Conservation (phyloP, 2,113 vertebrate species). For the Cichladusa arquata region DNA sequence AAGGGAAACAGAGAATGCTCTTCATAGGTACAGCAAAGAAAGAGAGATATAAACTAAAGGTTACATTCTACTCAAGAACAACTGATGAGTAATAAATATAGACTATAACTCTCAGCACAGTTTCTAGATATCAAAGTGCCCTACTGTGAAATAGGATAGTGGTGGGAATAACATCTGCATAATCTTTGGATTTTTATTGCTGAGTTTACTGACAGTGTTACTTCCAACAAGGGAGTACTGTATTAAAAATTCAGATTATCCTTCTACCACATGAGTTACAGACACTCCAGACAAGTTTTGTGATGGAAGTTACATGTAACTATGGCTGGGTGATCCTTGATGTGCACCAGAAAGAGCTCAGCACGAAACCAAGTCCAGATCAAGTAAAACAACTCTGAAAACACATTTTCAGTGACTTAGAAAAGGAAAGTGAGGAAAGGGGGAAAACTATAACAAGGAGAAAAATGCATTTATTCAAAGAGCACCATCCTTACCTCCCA, state of each 20-base stretch:
- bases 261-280: not conserved
- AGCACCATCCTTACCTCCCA: slow-evolving; percentile 87
- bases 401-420: not conserved
- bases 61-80: not conserved
- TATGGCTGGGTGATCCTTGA: not conserved
- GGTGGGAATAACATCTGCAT: not conserved
- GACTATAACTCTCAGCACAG: not conserved
- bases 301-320: not conserved
- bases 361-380: not conserved
- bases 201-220: not conserved
- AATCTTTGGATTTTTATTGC: not conserved
- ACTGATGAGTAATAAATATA: not conserved
- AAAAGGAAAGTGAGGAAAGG: not conserved
- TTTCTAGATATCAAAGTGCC: not conserved
- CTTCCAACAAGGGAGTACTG: not conserved
- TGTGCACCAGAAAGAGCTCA: not conserved
- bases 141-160: not conserved
- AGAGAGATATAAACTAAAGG: not conserved
- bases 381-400: not conserved
- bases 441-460: not conserved
- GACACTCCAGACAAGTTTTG: not conserved
- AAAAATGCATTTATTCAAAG: not conserved
- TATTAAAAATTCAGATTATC: not conserved
- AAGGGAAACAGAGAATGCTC: not conserved
- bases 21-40: not conserved